Conservation (phyloP, 64 coral and sea anemone species). For the Montipora cactus region DNA sequence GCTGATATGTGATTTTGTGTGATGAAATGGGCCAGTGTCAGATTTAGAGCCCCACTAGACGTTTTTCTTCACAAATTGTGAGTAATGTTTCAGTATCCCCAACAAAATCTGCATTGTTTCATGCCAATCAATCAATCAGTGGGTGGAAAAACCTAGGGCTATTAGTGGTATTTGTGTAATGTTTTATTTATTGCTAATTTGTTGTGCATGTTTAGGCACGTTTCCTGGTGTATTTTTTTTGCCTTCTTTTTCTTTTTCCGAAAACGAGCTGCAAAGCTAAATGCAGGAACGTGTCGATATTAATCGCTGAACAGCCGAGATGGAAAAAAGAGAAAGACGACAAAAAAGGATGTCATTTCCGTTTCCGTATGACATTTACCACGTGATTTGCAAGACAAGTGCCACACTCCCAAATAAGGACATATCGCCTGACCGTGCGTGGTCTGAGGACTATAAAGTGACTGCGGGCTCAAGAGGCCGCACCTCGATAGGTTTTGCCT, state of each 20-base stretch:
- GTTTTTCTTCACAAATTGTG: no score
- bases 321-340: not conserved
- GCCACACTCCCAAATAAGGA: not conserved
- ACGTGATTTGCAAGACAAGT: not conserved
- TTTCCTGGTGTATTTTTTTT: not conserved
- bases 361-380: not conserved
- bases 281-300: not conserved
- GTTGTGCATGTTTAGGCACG: not conserved
- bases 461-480: slow-evolving; percentile 46
- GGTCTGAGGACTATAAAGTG: not conserved
- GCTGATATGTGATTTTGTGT: no score
- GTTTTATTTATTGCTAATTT: no score
- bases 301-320: not conserved
- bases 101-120: no score
- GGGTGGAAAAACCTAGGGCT: not conserved
- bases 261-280: not conserved
- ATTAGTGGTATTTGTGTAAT: no score
- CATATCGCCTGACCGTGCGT: not conserved
- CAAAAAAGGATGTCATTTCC: slow-evolving; percentile 4
- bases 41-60: no score
- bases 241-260: not conserved
- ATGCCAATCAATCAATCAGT: no score
- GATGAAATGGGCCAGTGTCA: no score
- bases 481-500: slow-evolving; percentile 25
- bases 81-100: not conserved